Conservation (phyloP, 2,797 vertebrate species). For the Notolabrus celidotus region DNA sequence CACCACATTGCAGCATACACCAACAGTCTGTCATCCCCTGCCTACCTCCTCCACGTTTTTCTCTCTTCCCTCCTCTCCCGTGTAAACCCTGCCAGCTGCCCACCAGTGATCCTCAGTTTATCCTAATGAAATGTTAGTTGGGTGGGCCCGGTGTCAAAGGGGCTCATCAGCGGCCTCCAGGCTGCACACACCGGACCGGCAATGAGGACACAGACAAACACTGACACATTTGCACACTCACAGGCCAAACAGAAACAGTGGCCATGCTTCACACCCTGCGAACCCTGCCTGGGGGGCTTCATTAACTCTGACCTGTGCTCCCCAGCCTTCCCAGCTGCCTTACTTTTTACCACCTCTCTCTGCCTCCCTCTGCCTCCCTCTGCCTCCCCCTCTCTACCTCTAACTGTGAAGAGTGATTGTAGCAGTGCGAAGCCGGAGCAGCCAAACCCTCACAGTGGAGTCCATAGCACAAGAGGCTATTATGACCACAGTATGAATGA, state of each 20-base stretch:
- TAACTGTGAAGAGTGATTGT: conserved; percentile 64
- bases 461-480: conserved; percentile 67
- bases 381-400: conserved; percentile 28
- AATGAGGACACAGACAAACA: conserved; percentile 32
- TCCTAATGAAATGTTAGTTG: conserved; percentile 70
- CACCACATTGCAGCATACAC: conserved; percentile 31
- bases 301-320: conserved; percentile 76
- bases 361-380: conserved; percentile 40
- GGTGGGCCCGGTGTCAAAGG: conserved; percentile 70
- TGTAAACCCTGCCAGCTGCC: conserved; percentile 18
- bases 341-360: conserved; percentile 73
- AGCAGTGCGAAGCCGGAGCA: conserved; percentile 60
- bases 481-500: conserved; percentile 73
- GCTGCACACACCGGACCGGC: conserved; percentile 39
- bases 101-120: conserved; percentile 55
- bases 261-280: conserved; percentile 70
- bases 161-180: conserved; percentile 66
- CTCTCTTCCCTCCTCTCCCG: conserved; percentile 30
- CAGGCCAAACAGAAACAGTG: conserved; percentile 65
- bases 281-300: conserved; percentile 74
- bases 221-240: conserved; percentile 18
- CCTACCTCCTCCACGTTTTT: conserved; percentile 35
- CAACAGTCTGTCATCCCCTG: conserved; percentile 42
- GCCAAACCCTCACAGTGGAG: conserved; percentile 53
- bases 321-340: conserved; percentile 53